phyloP scores from a whole-genome alignment of 30 jellyfish, hydroid and myxozoan species.

The Morbakka virulenta region DNA sequence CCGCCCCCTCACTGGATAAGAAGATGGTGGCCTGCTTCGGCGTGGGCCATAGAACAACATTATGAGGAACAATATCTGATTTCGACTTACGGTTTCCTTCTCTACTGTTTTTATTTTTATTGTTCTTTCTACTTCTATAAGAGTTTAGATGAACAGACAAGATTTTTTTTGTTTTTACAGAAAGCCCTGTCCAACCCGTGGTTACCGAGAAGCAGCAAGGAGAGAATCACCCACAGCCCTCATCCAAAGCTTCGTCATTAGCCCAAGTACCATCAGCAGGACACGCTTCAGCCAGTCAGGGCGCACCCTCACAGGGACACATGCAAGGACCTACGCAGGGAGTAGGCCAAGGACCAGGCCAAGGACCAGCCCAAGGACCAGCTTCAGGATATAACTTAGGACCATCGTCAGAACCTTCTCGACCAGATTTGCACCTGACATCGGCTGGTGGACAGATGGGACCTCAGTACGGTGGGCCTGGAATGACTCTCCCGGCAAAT shows the following conservation, averaged over 20 bases:
- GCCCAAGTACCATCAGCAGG: constrained; percentile 7
- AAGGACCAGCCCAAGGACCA: constrained; percentile 18
- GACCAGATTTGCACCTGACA: background rate
- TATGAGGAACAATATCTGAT: too few species aligned
- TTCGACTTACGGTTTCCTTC: too few species aligned
- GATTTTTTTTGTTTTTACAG: background rate
- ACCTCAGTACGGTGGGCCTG: background rate
- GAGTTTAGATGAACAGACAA: too few species aligned
- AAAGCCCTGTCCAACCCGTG: constrained; percentile 37
- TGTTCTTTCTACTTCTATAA: too few species aligned
- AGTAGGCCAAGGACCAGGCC: constrained; percentile 2
- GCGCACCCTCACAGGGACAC: too few species aligned
- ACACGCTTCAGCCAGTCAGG: constrained; percentile 11
- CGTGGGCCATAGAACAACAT: too few species aligned
- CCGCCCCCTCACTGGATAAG: too few species aligned
- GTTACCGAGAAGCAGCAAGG: constrained; percentile 24
- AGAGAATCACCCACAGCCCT: constrained; percentile 1
- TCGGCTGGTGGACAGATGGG: background rate
- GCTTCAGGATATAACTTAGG: background rate
- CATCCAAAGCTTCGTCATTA: constrained; percentile 43
- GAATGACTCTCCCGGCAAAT: background rate
- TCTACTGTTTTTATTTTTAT: too few species aligned
- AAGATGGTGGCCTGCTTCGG: too few species aligned
- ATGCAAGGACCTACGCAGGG: constrained; percentile 28
- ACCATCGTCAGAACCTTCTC: background rate